Base-by-base conservation (phyloP, 2,797 vertebrate genomes). In the Bovichtus variegatus region DNA sequence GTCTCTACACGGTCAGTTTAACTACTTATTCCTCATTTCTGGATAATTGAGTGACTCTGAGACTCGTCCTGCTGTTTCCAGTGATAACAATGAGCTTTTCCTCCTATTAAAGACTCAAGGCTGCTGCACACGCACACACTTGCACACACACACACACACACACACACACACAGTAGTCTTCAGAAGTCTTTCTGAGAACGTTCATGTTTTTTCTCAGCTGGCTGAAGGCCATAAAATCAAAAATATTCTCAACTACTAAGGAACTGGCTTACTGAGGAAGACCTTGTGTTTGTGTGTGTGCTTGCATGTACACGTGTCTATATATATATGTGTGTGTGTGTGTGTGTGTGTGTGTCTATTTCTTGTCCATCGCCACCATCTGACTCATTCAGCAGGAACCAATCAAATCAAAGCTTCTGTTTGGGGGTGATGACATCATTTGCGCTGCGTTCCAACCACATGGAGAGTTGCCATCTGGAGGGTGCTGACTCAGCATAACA, bases 401-500 rank as follows among this genome's bases (percentile, higher is more conserved):
- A 91, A 91, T 90, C 84, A 58, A n/a, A 86, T 86, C 50, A 70
- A 67, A 81, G 78, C 66, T 60, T 71, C 10, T 15, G 50, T 81
- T 76, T 65, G 34, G 41, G 63, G 71, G 81, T 67, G 84, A 82
- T 90, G 92, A 90, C 89, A 90, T 92, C 85, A 89, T 86, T 50
- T 1, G 29, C 4, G 15, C 58, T 58, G 63, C 11, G 61, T 81
- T 90, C 80, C 88, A 86, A 85, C 77, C 79, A 63, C 89, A 88
- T 72, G 73, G 80, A 87, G 90, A 53, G 90, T 85, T 59, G 80
- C 91, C 92, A 92, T 93, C 92, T 93, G 92, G 87, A 87, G 65
- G 74, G 43, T 3, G 88, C 91, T 92, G 92, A 93, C 78, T 92
- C 92, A 90, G 91, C 91, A 92, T 43, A 84, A 77, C 58, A 65